Evolutionary conservation across 2,113 vertebrate species (phyloP), one percentile per base, ranked within the genome.

Genomic region (Felis chaus): DNA sequence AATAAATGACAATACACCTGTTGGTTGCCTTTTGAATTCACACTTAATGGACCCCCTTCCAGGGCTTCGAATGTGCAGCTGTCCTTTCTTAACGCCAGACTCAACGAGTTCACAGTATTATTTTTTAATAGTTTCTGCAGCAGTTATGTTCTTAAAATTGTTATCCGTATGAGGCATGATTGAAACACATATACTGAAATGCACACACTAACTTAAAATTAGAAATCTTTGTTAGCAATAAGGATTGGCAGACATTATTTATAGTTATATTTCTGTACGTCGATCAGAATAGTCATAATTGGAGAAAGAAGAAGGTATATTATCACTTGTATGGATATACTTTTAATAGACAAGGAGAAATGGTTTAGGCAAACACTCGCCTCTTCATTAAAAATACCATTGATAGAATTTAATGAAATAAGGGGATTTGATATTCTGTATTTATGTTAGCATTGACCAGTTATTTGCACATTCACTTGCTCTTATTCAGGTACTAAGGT

Each of bases 1-100:
- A 88, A 95, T 84, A 96, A 90, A 94, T 82, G 96, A 88, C 74
- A 96, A 8, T 82, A 92, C 94, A 66, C 65, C 83, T 85, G 79
- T 97, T 96, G 94, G 74, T 81, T 85, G 87, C 89, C 66, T 91
- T 97, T 92, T 78, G 88, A 96, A 71, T 85, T 91, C 39, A 53
- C 80, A 82, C 36, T 33, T 41, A 86, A 73, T 2, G 7, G 78
- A 21, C 82, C 45, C 13, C 65, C 41, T 84, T 82, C 83, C 87
- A 53, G 29, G 16, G 13, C 65, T 31, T 12, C 5, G 1, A 80
- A 61, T 63, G 84, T 36, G 79, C 18, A 65, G 63, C 45, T 93
- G 61, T 82, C 41, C 55, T 96, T 78, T 82, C 55, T 63, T 87
- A 89, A 76, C 50, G 53, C 41, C 33, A 71, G 8, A 55, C 10